Base-by-base conservation (phyloP, 2,797 vertebrate species). In the Falco novaeseelandiae region DNA sequence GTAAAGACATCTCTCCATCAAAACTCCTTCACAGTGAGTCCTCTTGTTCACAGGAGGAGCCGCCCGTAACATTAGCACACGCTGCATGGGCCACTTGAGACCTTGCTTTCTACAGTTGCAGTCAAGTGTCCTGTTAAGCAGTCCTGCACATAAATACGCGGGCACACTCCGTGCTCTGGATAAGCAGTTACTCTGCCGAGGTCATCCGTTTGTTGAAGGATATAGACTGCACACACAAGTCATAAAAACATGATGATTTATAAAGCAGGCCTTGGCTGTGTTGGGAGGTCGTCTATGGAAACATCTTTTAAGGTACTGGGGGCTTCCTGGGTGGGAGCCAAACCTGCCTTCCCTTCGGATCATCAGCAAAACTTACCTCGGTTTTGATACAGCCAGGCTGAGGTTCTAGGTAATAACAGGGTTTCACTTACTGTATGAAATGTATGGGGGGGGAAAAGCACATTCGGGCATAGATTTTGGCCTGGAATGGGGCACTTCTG, bases 1-100 rank as follows among this genome's bases (percentile, higher is more conserved):
- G 70, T 38, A 62, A 72, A 87, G 90, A 29, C 30, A 52, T 23
- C 62, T 36, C 16, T 26, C 66, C 65, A 42, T 72, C 73, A 48
- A 14, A 92, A 21, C 29, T 66, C 25, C 51, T 90, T 86, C 54
- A 4, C 58, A 38, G 13, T 30, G 30, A 44, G n/a, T 79, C 38
- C 34, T 55, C 59, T n/a, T 77, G 52, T 49, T 72, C 82, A 32
- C 18, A 52, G 73, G 23, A 13, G 10, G n/a, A 83, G 54, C 61
- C 86, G 55, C 13, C 73, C 3, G 0, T 23, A 76, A 9, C 0
- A 0, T 58, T 73, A 89, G 81, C 70, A 54, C 38, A 26, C 0
- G 0, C 63, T 46, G 42, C 81, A 3, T 3, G 26, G 62, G 74
- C 34, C 63, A 15, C 46, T 29, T 17, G 20, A 32, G 72, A 69